Conservation (phyloP, 1,140 invertebrate species). For the Gryllus bimaculatus region DNA sequence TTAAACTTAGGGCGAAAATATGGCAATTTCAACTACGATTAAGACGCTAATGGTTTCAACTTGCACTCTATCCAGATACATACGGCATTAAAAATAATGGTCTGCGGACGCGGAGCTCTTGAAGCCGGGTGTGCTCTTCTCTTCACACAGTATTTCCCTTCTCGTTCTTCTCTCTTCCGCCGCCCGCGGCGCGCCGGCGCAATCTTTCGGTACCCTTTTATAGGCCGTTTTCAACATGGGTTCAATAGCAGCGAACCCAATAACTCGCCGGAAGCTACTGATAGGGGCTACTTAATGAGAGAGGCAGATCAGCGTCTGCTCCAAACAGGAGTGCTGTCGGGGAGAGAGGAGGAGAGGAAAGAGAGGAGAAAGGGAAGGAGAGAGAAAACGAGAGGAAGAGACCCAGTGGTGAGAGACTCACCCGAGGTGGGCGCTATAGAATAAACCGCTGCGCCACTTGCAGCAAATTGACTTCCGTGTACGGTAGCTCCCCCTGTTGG, state of each 20-base stretch:
- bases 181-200: too few relatives aligned
- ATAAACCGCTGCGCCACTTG: constrained; percentile 20
- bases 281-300: background rate
- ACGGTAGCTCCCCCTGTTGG: background rate
- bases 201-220: constrained; percentile 3
- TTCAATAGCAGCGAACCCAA: background rate
- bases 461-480: constrained; percentile 21
- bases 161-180: background rate
- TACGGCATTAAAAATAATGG: constrained; percentile 23
- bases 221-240: constrained; percentile 12
- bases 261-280: constrained; percentile 3
- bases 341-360: too few relatives aligned
- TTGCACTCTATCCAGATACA: constrained; percentile 24
- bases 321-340: background rate
- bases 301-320: background rate
- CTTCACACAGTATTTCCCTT: background rate
- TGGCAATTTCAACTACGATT: constrained; percentile 22
- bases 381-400: too few relatives aligned
- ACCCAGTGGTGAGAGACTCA: too few relatives aligned
- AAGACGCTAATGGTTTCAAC: constrained; percentile 25
- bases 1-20: constrained; percentile 25
- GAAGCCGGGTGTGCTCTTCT: background rate
- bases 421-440: background rate
- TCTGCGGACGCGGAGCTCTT: constrained; percentile 4
- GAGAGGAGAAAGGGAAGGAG: too few relatives aligned